A percentile compares a stretch with the other conserved stretches of the same genome.
These are phyloP conservation scores for Chiloscyllium punctatum DNA, from an alignment of 2,797 vertebrate species.

Conservation along the genomic window DNA sequence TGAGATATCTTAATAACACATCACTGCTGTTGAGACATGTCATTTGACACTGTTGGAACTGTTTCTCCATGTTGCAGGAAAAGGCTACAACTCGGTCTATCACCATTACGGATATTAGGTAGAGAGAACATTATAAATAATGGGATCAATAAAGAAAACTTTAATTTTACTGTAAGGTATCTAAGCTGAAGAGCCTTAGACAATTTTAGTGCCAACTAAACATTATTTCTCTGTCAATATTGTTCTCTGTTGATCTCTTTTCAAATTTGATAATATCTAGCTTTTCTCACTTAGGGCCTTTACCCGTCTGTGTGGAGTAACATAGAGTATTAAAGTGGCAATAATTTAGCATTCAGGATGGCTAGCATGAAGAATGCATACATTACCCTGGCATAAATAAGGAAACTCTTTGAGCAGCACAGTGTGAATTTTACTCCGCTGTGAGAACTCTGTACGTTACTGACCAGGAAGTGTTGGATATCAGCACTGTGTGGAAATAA, in stretches of 20 bases:
- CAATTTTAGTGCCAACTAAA: not conserved
- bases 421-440: not conserved
- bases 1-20: slow-evolving; percentile 12
- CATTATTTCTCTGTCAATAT: not conserved
- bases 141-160: not conserved
- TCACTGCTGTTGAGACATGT: not conserved
- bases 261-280: too few relatives aligned
- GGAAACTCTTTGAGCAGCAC: not conserved
- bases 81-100: not conserved
- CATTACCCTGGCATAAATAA: too few relatives aligned
- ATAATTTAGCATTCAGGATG: not conserved
- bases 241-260: not conserved
- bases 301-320: not conserved
- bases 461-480: not conserved
- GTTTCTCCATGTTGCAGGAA: not conserved
- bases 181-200: not conserved
- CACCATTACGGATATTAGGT: not conserved
- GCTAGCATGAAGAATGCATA: not conserved
- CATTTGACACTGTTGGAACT: slow-evolving; percentile 11
- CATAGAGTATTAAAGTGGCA: not conserved
- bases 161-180: not conserved
- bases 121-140: not conserved
- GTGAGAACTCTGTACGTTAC: not conserved
- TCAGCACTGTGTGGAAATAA: not conserved
- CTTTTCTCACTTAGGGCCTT: not conserved